Percentiles rank a stretch among this genome's conserved stretches.
Conservation (phyloP, 2,888 invertebrate species). For the Gisinianus flammeolus region DNA sequence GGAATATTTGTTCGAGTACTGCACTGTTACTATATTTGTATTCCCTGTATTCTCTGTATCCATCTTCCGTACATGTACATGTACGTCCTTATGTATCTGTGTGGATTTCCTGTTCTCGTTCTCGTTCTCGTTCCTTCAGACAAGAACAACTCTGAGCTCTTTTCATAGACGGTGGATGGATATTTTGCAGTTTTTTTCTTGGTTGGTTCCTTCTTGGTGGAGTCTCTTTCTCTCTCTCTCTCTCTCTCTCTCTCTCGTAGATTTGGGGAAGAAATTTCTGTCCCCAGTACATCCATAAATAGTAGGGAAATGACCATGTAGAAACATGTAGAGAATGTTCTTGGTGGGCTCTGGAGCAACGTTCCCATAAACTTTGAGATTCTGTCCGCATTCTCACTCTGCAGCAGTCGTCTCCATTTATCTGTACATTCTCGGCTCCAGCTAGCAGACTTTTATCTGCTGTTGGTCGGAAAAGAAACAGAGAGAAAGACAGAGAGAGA, state of each 20-base stretch:
- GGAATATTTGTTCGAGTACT: not conserved
- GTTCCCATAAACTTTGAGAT: slow-evolving; percentile 38
- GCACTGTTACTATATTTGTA: not conserved
- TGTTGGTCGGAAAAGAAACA: not conserved
- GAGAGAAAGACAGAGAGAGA: not conserved
- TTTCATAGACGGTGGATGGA: not conserved
- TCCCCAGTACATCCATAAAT: slow-evolving; percentile 42
- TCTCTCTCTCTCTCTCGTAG: not conserved
- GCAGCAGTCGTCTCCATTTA: slow-evolving; percentile 33
- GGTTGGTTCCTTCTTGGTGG: not conserved
- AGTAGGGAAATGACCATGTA: slow-evolving; percentile 36
- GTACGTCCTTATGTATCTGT: not conserved
- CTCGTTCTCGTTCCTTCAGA: slow-evolving; percentile 4
- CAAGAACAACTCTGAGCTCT: slow-evolving; percentile 11
- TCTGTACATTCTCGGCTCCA: slow-evolving; percentile 20
- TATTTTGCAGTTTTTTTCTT: not conserved
- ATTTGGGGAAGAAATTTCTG: slow-evolving; percentile 29
- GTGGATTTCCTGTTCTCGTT: not conserved
- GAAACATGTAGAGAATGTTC: no score
- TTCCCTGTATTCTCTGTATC: not conserved
- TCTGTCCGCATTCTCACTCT: slow-evolving; percentile 38
- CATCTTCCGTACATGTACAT: not conserved
- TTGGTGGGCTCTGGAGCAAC: slow-evolving; percentile 28
- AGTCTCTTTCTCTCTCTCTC: not conserved
- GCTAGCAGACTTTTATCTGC: not conserved